Evolutionary conservation across 2,113 vertebrate species (phyloP).

Genomic region (Machaerirhynchus nigripectus): DNA sequence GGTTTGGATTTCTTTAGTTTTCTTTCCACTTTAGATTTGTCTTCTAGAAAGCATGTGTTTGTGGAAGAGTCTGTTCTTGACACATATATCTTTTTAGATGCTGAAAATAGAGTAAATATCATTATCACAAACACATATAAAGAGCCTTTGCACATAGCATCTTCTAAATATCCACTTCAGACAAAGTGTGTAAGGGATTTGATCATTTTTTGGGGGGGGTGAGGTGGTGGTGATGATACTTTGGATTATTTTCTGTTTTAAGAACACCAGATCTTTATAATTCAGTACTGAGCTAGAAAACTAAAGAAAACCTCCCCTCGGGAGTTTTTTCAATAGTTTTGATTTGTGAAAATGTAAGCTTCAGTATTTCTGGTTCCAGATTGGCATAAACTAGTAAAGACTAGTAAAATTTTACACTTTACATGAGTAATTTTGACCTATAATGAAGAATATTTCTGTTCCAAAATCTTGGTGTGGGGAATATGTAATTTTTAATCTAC

Average conservation of each 20-base stretch:
- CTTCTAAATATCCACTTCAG: background rate
- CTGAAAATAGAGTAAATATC: background rate
- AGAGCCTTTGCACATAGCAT: background rate
- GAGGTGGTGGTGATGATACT: no score
- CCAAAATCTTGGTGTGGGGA: background rate
- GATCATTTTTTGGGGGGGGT: rapidly evolving
- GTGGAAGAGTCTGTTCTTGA: background rate
- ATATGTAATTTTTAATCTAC: background rate
- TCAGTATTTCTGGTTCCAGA: background rate
- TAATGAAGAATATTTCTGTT: background rate
- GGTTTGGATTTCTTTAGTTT: background rate
- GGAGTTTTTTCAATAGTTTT: background rate
- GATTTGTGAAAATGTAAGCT: background rate
- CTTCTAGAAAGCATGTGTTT: background rate
- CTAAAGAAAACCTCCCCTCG: background rate
- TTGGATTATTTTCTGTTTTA: background rate
- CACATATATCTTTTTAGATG: background rate
- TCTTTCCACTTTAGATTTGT: background rate
- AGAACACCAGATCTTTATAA: background rate
- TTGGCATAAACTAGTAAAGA: background rate
- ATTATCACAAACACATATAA: background rate
- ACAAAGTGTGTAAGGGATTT: background rate
- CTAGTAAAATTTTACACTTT: background rate
- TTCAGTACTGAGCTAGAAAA: background rate
- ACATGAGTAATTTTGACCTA: background rate